Evolutionary conservation across 2,888 invertebrate species (phyloP), one percentile per base, ranked within the genome.

Genomic region (Abrostola tripartita): DNA sequence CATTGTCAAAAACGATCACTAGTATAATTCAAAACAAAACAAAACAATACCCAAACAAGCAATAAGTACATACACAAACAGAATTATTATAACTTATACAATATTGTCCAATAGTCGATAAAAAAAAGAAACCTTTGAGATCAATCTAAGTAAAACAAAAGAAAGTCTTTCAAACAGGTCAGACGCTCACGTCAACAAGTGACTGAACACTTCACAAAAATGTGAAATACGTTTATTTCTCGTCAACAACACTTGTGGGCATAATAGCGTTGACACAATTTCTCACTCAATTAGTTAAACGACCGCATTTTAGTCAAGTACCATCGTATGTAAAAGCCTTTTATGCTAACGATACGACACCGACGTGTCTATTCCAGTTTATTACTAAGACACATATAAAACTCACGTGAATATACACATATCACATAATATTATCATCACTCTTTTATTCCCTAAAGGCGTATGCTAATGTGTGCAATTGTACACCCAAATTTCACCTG

Each of bases 291-390:
- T 60, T 53, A 60, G 24, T 38, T 49, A 8, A 56, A 52, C 11
- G 11, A 11, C 14, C 40, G 40, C 37, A 54, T 55, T 70, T 44
- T 6, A 41, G 37, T 49, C 35, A 37, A 56, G 49, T 35, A 55
- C 42, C 7, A 1, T 55, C 7, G 61, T 57, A 54, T 54, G 50
- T 24, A 52, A 35, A 35, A 40, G 11, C 12, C 40, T 54, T 44
- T 61, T 56, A 40, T 6, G 37, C 68, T 67, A 58, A 58, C 11
- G 54, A 66, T 36, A 35, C 57, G 54, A 54, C 12, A 14, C 57
- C 56, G 36, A 24, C 24, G 24, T 24, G 24, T 53, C 11, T 61
- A 49, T 66, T 70, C 67, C n/a, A 11, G 41, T 37, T 24, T 24
- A 24, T 24, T 24, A 24, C 24, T 24, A 4, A 24, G 24, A 24